Evolutionary conservation across 2,888 invertebrate genomes (phyloP).

Genomic region (Plusia festucae): DNA sequence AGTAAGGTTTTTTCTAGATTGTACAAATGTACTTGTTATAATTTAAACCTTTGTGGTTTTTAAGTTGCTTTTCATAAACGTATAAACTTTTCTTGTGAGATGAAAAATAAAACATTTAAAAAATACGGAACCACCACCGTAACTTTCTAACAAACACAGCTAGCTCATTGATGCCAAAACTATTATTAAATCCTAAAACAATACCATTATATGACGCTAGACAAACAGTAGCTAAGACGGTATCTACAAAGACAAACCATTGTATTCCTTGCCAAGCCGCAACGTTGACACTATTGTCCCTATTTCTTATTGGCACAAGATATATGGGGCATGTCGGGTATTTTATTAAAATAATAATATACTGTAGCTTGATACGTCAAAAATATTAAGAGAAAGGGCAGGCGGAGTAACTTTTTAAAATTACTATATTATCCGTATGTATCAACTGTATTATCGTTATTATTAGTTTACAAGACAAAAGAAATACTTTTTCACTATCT

Average conservation of each 20-base stretch:
- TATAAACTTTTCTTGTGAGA: no score
- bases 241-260: not conserved
- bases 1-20: no score
- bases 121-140: no score
- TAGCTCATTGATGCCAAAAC: not conserved
- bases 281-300: not conserved
- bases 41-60: no score
- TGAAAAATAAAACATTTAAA: no score
- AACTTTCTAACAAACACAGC: not conserved
- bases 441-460: no score
- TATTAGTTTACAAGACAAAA: no score
- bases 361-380: not conserved
- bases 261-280: not conserved
- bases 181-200: constrained; percentile 5
- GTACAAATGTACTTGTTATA: no score
- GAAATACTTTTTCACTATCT: no score
- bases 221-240: not conserved
- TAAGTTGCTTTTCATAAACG: no score
- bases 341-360: not conserved
- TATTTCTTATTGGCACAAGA: constrained; percentile 3
- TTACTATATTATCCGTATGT: no score
- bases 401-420: no score
- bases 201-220: not conserved
- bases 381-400: not conserved
- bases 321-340: not conserved